These are phyloP conservation scores for Crotalus tigris DNA, from an alignment of 2,113 vertebrate species.

Conservation along the genomic window DNA sequence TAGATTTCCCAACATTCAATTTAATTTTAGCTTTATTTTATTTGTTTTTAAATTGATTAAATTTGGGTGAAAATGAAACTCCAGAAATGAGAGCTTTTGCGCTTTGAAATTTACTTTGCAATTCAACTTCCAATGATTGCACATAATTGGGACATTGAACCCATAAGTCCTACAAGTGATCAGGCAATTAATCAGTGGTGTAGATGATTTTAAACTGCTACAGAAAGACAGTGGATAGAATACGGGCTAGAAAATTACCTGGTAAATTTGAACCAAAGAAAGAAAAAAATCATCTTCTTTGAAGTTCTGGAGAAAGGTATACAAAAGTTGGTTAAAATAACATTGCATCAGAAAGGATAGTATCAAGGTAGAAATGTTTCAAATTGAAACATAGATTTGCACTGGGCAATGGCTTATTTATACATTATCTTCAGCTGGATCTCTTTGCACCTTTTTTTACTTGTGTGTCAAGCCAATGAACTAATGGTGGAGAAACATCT, in stretches of 20 bases:
- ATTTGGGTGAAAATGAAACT: not conserved
- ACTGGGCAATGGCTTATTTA: not conserved
- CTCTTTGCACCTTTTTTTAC: not conserved
- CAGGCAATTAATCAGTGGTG: not conserved
- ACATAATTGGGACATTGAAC: not conserved
- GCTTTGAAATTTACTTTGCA: not conserved
- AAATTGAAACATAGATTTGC: not conserved
- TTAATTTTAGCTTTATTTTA: not conserved
- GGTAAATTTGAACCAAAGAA: not conserved
- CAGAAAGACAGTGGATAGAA: not conserved
- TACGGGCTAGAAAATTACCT: not conserved
- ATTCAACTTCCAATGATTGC: not conserved
- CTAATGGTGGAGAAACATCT: not conserved
- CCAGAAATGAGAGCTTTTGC: not conserved
- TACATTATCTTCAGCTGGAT: not conserved
- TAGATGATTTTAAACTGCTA: not conserved
- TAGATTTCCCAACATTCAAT: not conserved
- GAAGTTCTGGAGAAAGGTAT: not conserved
- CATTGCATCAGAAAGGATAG: not conserved
- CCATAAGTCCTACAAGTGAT: not conserved
- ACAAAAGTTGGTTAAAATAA: not conserved
- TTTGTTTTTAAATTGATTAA: conserved; percentile 21
- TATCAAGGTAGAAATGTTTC: not conserved
- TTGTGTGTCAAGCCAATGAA: not conserved
- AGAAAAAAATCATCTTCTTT: not conserved